A percentile compares a stretch with the other conserved stretches of the same genome.
Evolutionary conservation across 2,113 vertebrate species (phyloP).

Genomic region (Lagopus muta): DNA sequence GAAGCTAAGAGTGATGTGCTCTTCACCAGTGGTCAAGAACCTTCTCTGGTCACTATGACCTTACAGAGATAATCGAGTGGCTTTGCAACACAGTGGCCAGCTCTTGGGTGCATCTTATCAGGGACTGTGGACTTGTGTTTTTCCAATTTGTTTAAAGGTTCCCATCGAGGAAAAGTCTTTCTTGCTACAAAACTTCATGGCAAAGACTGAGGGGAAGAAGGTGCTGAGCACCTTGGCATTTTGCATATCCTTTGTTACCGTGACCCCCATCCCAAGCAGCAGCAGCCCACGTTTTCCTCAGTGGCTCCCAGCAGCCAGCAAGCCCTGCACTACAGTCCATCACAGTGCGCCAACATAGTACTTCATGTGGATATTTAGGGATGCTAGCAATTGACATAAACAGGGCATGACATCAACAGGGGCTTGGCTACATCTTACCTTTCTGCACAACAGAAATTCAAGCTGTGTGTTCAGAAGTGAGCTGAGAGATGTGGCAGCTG

Average conservation of each 20-base stretch:
- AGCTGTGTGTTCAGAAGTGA: neutral
- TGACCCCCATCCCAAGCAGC: neutral
- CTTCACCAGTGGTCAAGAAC: neutral
- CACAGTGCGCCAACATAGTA: neutral
- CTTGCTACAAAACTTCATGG: neutral
- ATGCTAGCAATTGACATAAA: neutral
- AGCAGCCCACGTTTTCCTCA: neutral
- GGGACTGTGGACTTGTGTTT: neutral
- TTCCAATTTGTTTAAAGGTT: neutral
- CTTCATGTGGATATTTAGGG: neutral
- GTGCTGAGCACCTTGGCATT: neutral
- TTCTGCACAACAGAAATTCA: neutral
- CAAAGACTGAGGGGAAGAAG: neutral
- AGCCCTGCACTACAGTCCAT: neutral
- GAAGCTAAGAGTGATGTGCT: neutral
- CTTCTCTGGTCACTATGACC: accelerated
- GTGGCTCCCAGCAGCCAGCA: neutral
- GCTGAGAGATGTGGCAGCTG: constrained; percentile 1
- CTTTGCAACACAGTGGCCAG: accelerated
- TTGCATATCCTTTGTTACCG: neutral
- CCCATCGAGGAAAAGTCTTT: neutral
- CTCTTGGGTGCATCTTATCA: neutral
- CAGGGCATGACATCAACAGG: neutral
- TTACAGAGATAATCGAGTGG: neutral
- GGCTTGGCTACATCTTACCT: neutral